phyloP scores from a whole-genome alignment of 2,113 vertebrate genomes.

The Nyctibius bracteatus region DNA sequence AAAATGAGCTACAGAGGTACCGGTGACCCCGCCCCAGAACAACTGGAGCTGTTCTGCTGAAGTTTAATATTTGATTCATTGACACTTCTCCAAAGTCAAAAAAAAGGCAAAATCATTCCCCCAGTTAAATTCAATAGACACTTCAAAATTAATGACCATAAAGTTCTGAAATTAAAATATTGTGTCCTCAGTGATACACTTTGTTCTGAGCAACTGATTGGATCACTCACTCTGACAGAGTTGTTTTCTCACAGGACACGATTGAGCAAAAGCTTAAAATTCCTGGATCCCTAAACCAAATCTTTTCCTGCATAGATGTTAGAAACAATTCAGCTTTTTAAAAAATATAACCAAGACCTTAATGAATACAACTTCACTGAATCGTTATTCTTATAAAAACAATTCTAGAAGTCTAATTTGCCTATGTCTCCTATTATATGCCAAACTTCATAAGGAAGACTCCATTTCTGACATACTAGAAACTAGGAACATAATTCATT shows the following conservation, averaged over 20 bases:
- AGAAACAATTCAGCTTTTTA: not conserved
- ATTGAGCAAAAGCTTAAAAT: not conserved
- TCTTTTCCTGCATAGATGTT: not conserved
- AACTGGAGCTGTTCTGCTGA: not conserved
- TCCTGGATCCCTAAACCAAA: not conserved
- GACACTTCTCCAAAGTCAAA: not conserved
- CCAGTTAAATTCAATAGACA: not conserved
- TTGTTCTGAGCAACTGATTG: not conserved
- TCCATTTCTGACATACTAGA: not conserved
- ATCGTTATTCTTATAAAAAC: not conserved
- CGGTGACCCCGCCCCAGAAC: not conserved
- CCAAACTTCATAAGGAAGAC: not conserved
- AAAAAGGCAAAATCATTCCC: not conserved
- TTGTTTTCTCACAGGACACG: not conserved
- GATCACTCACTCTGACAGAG: not conserved
- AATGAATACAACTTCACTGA: not conserved
- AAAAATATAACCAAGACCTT: not conserved
- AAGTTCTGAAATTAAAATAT: not conserved
- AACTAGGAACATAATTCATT: not conserved
- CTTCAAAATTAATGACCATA: not conserved
- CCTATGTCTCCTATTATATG: not conserved
- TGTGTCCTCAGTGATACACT: not conserved
- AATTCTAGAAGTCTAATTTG: not conserved
- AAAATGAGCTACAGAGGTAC: not conserved
- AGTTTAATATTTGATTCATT: not conserved